Percentiles rank a stretch among this genome's conserved stretches.
These are phyloP conservation scores for Drosophila atroscutellata DNA, from an alignment of 2,888 invertebrate genomes.

Conservation along the genomic window DNA sequence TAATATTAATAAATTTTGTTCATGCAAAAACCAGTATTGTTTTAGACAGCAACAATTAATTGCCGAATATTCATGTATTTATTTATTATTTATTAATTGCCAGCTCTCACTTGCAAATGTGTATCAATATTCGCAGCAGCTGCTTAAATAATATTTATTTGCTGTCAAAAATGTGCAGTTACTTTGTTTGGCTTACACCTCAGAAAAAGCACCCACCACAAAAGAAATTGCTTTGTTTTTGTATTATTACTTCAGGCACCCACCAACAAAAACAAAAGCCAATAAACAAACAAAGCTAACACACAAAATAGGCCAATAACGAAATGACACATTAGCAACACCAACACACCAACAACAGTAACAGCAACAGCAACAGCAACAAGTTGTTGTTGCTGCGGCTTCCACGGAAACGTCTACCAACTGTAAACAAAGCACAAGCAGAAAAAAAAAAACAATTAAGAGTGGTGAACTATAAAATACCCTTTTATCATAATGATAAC, in stretches of 20 bases:
- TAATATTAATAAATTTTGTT: not conserved
- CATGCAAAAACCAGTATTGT: not conserved
- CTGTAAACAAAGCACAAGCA: constrained; percentile 37
- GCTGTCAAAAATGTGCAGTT: constrained; percentile 8
- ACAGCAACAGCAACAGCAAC: constrained; percentile 14
- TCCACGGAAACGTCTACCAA: constrained; percentile 33
- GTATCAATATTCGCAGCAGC: not conserved
- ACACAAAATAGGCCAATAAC: constrained; percentile 57
- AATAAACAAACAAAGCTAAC: constrained; percentile 1
- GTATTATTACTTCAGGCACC: constrained; percentile 24
- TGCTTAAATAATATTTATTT: constrained; percentile 4
- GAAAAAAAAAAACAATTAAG: not conserved
- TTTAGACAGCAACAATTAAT: not conserved
- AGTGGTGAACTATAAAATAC: constrained; percentile 27
- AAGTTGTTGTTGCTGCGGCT: constrained; percentile 18
- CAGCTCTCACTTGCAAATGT: not conserved
- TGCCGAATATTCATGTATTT: not conserved
- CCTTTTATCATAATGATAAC: constrained; percentile 15
- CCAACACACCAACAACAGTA: constrained; percentile 4
- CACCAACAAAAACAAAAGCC: constrained; percentile 23
- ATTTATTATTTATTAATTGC: not conserved
- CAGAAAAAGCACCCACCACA: constrained; percentile 8
- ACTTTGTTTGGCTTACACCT: constrained; percentile 13
- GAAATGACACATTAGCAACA: constrained; percentile 45
- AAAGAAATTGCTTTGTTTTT: constrained; percentile 37